Percentiles rank a stretch among this genome's conserved stretches.
Conservation (phyloP, 1,140 invertebrate species). For the Parapsyche elsis region DNA sequence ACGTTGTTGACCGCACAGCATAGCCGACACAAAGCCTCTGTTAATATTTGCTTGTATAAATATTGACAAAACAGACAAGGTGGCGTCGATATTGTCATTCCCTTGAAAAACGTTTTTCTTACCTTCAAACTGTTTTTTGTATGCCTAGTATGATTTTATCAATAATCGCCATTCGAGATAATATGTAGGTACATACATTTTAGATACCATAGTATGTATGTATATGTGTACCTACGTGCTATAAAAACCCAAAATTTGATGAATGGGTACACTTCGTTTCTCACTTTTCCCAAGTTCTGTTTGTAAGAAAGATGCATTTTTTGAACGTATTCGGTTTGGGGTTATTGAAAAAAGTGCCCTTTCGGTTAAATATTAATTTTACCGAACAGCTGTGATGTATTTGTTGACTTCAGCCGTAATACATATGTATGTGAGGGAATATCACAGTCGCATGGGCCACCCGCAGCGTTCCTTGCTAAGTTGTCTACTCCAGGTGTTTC, state of each 20-base stretch:
- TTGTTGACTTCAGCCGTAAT: conserved; percentile 34
- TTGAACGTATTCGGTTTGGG: not conserved
- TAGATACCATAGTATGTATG: too few species aligned
- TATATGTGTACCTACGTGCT: too few species aligned
- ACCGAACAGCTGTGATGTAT: conserved; percentile 30
- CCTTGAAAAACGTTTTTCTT: conserved; percentile 16
- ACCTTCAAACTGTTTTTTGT: not conserved
- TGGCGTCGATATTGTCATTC: conserved; percentile 14
- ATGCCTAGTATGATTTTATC: not conserved
- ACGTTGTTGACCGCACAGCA: conserved; percentile 26
- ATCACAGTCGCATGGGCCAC: conserved; percentile 39
- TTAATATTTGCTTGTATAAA: conserved; percentile 35
- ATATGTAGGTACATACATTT: too few species aligned
- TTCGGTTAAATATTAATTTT: conserved; percentile 35
- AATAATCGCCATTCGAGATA: too few species aligned
- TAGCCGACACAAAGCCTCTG: conserved; percentile 8
- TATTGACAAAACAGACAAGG: conserved; percentile 40
- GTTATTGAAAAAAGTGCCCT: not conserved
- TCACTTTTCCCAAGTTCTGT: too few species aligned
- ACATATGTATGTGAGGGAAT: conserved; percentile 30
- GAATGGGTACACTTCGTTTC: too few species aligned
- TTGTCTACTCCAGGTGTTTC: conserved; percentile 1
- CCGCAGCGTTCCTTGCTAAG: conserved; percentile 26
- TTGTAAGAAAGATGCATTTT: not conserved
- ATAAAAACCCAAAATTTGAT: too few species aligned